Conservation (phyloP, 1,140 invertebrate genomes). For the Pachyrhynchus sulphureomaculatus region DNA sequence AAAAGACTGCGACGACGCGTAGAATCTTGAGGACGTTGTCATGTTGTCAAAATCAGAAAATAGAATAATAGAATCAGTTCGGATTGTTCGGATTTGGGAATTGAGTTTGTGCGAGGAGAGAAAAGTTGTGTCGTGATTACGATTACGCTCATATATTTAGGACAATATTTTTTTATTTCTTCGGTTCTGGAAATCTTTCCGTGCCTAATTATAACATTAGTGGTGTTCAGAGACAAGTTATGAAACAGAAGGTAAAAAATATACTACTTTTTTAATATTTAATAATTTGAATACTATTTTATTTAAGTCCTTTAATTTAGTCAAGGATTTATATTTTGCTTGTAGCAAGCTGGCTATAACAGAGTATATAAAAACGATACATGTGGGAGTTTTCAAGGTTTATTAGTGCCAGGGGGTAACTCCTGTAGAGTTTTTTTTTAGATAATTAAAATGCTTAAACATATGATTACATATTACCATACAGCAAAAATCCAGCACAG, state of each 20-base stretch:
- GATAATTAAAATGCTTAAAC: too few relatives aligned
- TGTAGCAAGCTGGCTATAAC: background rate
- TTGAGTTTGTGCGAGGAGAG: background rate
- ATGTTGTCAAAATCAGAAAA: constrained; percentile 12
- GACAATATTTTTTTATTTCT: background rate
- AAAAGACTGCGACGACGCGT: constrained; percentile 3
- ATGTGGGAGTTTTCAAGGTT: too few relatives aligned
- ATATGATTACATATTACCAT: too few relatives aligned
- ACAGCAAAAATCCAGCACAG: too few relatives aligned
- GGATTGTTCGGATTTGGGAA: background rate
- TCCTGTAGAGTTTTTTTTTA: too few relatives aligned
- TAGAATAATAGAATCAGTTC: constrained; percentile 6
- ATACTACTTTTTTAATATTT: background rate
- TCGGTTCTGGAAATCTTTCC: background rate
- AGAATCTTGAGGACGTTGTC: constrained; percentile 19
- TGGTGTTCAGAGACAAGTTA: constrained; percentile 5
- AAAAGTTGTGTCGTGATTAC: constrained; percentile 8
- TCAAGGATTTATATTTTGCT: constrained; percentile 3
- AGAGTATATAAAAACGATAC: too few relatives aligned
- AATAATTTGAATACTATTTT: background rate
- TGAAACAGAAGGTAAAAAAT: constrained; percentile 16
- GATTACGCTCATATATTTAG: background rate
- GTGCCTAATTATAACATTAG: background rate
- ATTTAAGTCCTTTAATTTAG: background rate
- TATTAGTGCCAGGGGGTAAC: too few relatives aligned